Conservation (phyloP, 30 jellyfish, hydroid and myxozoan genomes). For the Mastigias papua region DNA sequence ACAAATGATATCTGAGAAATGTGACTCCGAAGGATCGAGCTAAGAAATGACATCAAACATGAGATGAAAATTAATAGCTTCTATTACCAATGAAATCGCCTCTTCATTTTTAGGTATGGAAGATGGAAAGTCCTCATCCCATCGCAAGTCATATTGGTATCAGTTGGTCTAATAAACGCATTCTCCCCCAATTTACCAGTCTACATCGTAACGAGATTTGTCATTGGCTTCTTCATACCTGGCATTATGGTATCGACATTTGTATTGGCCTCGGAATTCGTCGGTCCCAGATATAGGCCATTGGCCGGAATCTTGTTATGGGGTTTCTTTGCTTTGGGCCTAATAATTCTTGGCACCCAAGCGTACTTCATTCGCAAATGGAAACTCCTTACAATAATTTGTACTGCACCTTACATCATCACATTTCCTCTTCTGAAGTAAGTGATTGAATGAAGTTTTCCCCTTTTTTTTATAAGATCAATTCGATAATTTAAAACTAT, state of each 20-base stretch:
- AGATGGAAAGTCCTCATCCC: slow-evolving; percentile 80
- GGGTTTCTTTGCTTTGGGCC: slow-evolving; percentile 80
- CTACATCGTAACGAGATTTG: slow-evolving; percentile 50
- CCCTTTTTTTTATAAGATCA: background rate
- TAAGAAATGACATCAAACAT: too few relatives aligned
- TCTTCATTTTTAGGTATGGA: slow-evolving; percentile 64
- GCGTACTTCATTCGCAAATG: slow-evolving; percentile 89
- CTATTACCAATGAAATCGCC: too few relatives aligned
- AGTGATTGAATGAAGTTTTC: background rate
- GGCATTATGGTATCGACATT: slow-evolving; percentile 78
- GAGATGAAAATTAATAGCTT: too few relatives aligned
- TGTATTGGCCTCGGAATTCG: slow-evolving; percentile 85
- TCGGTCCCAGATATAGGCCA: slow-evolving; percentile 88
- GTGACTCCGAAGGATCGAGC: too few relatives aligned
- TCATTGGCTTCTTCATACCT: slow-evolving; percentile 88
- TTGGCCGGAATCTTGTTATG: slow-evolving; percentile 81
- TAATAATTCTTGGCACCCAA: slow-evolving; percentile 78
- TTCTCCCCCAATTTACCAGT: slow-evolving; percentile 76
- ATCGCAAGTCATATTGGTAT: slow-evolving; percentile 46
- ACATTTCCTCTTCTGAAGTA: slow-evolving; percentile 69
- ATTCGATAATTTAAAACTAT: background rate
- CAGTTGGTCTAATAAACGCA: slow-evolving; percentile 72
- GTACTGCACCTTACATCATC: slow-evolving; percentile 88
- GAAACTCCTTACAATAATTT: slow-evolving; percentile 65
- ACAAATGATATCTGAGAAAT: too few relatives aligned